Percentiles rank a stretch among this genome's conserved stretches.
Conservation (phyloP, 2,888 invertebrate species). For the Lumbricus terrestris region DNA sequence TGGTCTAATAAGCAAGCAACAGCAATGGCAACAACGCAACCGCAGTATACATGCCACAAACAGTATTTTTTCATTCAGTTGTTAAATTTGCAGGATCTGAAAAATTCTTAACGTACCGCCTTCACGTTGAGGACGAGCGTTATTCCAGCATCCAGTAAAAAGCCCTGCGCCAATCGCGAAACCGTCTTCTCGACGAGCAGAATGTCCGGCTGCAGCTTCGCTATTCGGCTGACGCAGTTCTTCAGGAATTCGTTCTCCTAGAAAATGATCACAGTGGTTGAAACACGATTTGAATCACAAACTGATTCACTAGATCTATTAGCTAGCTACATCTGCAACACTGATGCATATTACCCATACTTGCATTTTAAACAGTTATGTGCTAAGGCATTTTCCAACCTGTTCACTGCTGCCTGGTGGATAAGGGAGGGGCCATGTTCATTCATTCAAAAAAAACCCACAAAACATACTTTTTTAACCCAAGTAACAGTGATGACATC, state of each 20-base stretch:
- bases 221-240: conserved; percentile 76
- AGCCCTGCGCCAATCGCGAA: conserved; percentile 78
- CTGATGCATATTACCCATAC: too few species aligned
- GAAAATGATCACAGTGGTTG: not conserved
- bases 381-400: too few species aligned
- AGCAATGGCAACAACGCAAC: too few species aligned
- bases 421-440: too few species aligned
- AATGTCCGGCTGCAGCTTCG: conserved; percentile 76
- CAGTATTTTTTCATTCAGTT: not conserved
- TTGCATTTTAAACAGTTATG: too few species aligned
- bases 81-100: too few species aligned
- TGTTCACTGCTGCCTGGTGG: too few species aligned
- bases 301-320: too few species aligned
- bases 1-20: too few species aligned
- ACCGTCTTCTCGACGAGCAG: conserved; percentile 87
- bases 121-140: conserved; percentile 85
- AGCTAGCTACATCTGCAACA: not conserved
- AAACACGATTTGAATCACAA: not conserved
- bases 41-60: not conserved
- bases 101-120: conserved; percentile 56
- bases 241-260: conserved; percentile 58
- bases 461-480: too few species aligned
- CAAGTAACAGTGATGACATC: too few species aligned
- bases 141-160: conserved; percentile 75
- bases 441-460: too few species aligned